Conservation (phyloP, 1,140 invertebrate genomes). For the Drosophila eugracilis region DNA sequence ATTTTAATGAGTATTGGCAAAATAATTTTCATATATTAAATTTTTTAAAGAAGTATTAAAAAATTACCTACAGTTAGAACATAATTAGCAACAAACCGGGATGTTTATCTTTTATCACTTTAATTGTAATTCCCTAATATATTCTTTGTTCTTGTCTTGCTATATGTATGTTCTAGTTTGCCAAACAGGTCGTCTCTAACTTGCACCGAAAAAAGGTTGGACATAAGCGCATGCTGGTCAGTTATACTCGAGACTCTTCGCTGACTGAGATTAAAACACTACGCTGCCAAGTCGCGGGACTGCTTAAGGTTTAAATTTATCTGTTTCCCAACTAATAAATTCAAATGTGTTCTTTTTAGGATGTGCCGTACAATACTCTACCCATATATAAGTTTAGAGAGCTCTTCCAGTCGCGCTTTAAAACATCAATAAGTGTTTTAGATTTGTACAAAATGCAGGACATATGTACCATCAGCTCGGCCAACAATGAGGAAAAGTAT, state of each 20-base stretch:
- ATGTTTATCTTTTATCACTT: too few species aligned
- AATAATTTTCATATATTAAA: too few species aligned
- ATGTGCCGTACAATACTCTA: conserved; percentile 91
- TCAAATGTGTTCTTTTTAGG: conserved; percentile 70
- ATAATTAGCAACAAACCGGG: too few species aligned
- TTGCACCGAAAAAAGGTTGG: conserved; percentile 93
- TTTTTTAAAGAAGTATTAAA: too few species aligned
- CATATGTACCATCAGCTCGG: conserved; percentile 90
- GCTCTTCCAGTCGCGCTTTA: conserved; percentile 92
- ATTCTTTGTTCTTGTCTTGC: not conserved
- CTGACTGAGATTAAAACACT: conserved; percentile 88
- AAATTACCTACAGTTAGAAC: too few species aligned
- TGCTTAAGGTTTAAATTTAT: conserved; percentile 85
- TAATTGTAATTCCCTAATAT: not conserved
- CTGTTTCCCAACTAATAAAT: not conserved
- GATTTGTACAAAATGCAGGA: conserved; percentile 93
- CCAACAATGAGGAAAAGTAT: conserved; percentile 88
- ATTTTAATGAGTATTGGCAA: too few species aligned
- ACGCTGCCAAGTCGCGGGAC: conserved; percentile 88
- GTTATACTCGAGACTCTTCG: conserved; percentile 88
- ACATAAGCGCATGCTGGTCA: conserved; percentile 92
- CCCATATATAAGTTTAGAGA: conserved; percentile 95
- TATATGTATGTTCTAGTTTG: conserved; percentile 77
- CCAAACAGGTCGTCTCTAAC: conserved; percentile 93
- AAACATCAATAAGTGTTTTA: conserved; percentile 91